A percentile compares a stretch with the other conserved stretches of the same genome.
These are phyloP conservation scores for Pomatorhinus ruficollis DNA, from an alignment of 2,113 vertebrate species.

Conservation along the genomic window DNA sequence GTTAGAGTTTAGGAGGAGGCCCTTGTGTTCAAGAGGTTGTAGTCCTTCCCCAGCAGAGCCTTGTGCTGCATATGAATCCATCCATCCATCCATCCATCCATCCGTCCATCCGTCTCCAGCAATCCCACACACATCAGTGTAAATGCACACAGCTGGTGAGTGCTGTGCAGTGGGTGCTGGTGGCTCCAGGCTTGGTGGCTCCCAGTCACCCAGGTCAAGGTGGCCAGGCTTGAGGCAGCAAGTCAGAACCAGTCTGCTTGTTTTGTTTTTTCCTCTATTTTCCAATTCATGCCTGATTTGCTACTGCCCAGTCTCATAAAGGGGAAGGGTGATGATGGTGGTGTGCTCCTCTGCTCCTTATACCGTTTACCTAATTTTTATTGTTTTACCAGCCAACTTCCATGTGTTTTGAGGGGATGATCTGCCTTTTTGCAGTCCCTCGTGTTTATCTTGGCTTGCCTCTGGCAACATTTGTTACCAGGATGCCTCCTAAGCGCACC, in stretches of 20 bases:
- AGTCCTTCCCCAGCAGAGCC: background rate
- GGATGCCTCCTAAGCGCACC: background rate
- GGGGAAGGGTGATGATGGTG: no score
- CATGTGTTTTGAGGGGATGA: background rate
- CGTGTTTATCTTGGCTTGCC: background rate
- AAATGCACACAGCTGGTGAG: rapidly evolving
- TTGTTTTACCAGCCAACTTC: background rate
- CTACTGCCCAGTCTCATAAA: background rate
- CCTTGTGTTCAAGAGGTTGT: rapidly evolving
- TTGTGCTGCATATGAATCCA: background rate
- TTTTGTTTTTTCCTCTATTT: background rate
- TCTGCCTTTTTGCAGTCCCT: background rate
- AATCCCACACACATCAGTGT: background rate
- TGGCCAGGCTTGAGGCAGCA: background rate
- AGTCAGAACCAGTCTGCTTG: background rate
- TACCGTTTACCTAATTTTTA: rapidly evolving
- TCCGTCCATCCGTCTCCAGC: background rate
- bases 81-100: background rate
- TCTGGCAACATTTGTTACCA: background rate
- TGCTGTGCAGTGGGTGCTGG: background rate
- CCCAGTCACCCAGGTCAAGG: no score
- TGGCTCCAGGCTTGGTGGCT: background rate
- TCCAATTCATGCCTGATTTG: background rate
- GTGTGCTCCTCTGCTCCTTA: background rate
- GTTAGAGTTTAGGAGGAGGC: background rate